Evolutionary conservation across 2,113 vertebrate genomes (phyloP).

Genomic region (Cyphomyrus plagiostoma): DNA sequence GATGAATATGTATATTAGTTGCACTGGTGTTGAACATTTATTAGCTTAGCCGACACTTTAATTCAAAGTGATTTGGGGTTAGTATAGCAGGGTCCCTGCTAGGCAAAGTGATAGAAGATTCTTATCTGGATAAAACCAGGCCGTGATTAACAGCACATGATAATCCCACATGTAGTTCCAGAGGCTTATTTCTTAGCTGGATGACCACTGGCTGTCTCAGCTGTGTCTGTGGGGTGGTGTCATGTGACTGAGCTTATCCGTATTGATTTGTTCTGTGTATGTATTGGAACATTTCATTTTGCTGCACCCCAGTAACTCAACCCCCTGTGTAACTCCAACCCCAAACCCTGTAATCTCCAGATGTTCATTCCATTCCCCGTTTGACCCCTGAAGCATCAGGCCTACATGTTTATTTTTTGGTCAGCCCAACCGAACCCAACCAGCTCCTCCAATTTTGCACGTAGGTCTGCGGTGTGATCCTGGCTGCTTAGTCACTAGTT

Average conservation of each 20-base stretch:
- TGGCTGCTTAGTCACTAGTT: background rate
- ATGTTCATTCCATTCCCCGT: background rate
- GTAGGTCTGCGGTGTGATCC: background rate
- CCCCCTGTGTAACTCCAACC: background rate
- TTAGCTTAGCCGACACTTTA: background rate
- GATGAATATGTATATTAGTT: background rate
- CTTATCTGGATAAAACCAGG: background rate
- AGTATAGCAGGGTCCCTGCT: background rate
- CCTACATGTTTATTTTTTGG: background rate
- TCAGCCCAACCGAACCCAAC: background rate
- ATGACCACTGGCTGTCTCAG: background rate
- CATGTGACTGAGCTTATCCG: background rate
- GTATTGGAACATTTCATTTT: background rate
- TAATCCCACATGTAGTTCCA: background rate
- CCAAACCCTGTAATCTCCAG: background rate
- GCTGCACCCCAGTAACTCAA: background rate
- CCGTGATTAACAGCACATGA: background rate
- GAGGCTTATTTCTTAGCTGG: background rate
- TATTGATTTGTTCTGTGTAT: conserved; percentile 11
- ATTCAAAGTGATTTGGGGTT: background rate
- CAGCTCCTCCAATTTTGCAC: background rate
- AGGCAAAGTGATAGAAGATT: background rate
- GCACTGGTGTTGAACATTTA: background rate
- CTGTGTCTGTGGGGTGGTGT: background rate
- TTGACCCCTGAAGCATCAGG: background rate